Base-by-base conservation (phyloP, 2,797 vertebrate species). In the Premnoplex brunnescens region DNA sequence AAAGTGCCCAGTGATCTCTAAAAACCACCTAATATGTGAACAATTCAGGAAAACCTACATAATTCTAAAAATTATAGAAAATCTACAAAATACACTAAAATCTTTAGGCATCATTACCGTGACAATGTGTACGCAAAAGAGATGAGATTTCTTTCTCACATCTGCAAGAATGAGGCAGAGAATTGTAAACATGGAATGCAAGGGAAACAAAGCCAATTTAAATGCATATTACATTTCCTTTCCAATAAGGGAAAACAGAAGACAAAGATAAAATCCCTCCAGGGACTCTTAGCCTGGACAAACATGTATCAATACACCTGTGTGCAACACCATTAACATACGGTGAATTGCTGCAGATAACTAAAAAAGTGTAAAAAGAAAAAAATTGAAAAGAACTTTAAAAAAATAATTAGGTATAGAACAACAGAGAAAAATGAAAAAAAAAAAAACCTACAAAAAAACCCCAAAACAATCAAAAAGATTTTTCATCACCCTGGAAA, bases 381-480 rank as follows among this genome's bases (percentile, higher is more conserved):
- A 49, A 52, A 30, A 6, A 14, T 0, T 8, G 7, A 34, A 58
- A 74, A 60, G 1, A n/a, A 49, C 16, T 19, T 78, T 16, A 23
- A 59, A 44, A 63, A 55, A n/a, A 73, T 13, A 36, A 10, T 22
- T 28, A 80, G 11, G 4, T 15, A 41, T 76, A 76, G 20, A 77
- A 58, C 27, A 69, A 51, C 22, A 58, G 32, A 90, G 14, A 63
- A 85, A 80, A 75, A 55, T 23, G 4, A 16, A 41, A 36, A 56
- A 51, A 28, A 4, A 18, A 41, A 36, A 56, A 51, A 23, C 1
- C 28, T 32, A 2, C 5, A 48, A 58, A 64, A n/a, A 30, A 16
- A 1, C 2, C 6, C 32, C 24, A 48, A 49, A 84, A 30, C 1
- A 62, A 34, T 2, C 9, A 49, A 84, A 75, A 28, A 0, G 0